phyloP scores from a whole-genome alignment of 2,888 invertebrate genomes.

The Julus scandinavius region DNA sequence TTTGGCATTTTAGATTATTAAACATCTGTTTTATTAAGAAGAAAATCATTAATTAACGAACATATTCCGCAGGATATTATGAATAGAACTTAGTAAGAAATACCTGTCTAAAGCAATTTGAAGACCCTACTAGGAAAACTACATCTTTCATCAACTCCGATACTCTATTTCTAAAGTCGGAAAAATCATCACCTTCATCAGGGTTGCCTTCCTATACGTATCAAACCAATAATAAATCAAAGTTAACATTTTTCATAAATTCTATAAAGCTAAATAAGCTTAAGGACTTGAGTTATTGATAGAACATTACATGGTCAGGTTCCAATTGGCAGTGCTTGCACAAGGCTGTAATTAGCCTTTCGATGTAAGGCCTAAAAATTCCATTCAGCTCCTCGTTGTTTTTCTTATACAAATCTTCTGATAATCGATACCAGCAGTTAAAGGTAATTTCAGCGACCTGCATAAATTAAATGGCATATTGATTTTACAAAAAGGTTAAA shows the following conservation, averaged over 20 bases:
- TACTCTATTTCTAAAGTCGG: conserved; percentile 84
- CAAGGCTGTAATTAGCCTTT: conserved; percentile 87
- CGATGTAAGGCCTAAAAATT: conserved; percentile 89
- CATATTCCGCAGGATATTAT: conserved; percentile 54
- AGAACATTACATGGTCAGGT: conserved; percentile 80
- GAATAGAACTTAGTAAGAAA: not conserved
- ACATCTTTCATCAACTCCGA: conserved; percentile 96
- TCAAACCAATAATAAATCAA: not conserved
- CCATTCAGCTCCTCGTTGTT: conserved; percentile 83
- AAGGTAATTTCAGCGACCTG: conserved; percentile 87
- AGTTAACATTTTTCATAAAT: conserved; percentile 37
- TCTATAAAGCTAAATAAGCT: conserved; percentile 25
- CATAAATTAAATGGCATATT: conserved; percentile 27
- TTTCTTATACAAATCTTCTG: conserved; percentile 91
- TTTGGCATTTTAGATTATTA: conserved; percentile 73
- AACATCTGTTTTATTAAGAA: conserved; percentile 65
- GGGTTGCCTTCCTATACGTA: conserved; percentile 76
- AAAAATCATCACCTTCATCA: conserved; percentile 86
- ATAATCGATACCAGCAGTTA: conserved; percentile 95
- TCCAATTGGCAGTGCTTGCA: conserved; percentile 96
- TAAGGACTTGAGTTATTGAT: not conserved
- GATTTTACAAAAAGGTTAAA: not conserved
- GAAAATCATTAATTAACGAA: conserved; percentile 53
- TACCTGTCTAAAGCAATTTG: conserved; percentile 91
- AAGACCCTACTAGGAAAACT: conserved; percentile 94